Evolutionary conservation across 2,113 vertebrate species (phyloP).

Genomic region (Maccullochella peelii): DNA sequence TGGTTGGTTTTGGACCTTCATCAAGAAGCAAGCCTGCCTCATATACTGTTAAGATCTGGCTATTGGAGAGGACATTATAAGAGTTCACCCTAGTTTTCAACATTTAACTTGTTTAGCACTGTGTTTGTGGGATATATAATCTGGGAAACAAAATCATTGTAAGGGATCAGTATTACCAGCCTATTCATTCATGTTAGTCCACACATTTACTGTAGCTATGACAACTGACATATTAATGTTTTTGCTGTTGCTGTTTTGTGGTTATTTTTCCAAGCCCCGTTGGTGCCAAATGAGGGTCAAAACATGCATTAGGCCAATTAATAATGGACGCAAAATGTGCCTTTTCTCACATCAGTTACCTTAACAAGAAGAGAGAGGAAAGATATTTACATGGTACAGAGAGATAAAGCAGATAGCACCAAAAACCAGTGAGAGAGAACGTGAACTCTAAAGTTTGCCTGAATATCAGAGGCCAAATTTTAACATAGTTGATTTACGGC

Average conservation of each 20-base stretch:
- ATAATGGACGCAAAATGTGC: neutral
- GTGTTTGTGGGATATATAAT: neutral
- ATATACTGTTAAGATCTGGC: too few relatives aligned
- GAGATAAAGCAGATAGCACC: neutral
- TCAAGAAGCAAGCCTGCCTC: neutral
- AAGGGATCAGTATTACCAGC: too few relatives aligned
- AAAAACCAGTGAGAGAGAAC: neutral
- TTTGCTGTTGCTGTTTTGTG: neutral
- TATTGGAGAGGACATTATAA: neutral
- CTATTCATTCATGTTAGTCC: neutral
- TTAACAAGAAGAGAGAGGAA: neutral
- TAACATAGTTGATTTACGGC: conserved; percentile 30
- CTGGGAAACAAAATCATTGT: neutral
- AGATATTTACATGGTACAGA: neutral
- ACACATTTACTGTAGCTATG: neutral
- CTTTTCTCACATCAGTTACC: neutral
- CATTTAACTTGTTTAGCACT: neutral
- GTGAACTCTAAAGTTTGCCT: neutral
- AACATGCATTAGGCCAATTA: neutral
- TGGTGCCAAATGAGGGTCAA: neutral
- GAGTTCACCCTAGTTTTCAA: neutral
- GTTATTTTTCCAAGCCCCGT: neutral
- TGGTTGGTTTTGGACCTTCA: neutral
- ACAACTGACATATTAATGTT: neutral
- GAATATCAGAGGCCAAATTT: conserved; percentile 24